Conservation (phyloP, 2,113 vertebrate species). For the Chamaea fasciata region DNA sequence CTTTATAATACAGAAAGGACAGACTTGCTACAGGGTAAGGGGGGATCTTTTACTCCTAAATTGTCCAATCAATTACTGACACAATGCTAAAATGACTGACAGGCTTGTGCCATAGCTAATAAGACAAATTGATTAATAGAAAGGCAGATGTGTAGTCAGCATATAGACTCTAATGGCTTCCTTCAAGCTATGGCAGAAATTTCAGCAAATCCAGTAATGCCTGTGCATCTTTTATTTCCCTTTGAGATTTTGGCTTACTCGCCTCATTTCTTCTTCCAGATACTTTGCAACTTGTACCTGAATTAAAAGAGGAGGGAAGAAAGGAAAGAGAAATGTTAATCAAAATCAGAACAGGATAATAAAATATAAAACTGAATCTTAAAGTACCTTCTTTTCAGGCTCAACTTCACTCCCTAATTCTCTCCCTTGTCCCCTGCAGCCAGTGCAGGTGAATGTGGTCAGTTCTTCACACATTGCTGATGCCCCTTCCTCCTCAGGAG, state of each 20-base stretch:
- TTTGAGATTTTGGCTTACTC: not conserved
- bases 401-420: not conserved
- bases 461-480: not conserved
- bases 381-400: not conserved
- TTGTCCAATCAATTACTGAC: not conserved
- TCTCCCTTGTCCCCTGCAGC: not conserved
- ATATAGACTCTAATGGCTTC: not conserved
- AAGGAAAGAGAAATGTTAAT: not conserved
- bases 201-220: not conserved
- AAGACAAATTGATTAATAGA: not conserved
- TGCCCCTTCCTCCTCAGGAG: not conserved
- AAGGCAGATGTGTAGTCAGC: not conserved
- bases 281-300: not conserved
- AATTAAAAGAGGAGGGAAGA: not conserved
- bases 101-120: not conserved
- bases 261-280: not conserved
- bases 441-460: not conserved
- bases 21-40: not conserved
- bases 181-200: not conserved
- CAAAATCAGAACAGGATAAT: not conserved
- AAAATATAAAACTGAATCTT: not conserved
- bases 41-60: not conserved
- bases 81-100: not conserved
- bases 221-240: not conserved
- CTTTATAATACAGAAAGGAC: not conserved